phyloP scores from a whole-genome alignment of 2,888 invertebrate genomes.

The Notodromas monacha region DNA sequence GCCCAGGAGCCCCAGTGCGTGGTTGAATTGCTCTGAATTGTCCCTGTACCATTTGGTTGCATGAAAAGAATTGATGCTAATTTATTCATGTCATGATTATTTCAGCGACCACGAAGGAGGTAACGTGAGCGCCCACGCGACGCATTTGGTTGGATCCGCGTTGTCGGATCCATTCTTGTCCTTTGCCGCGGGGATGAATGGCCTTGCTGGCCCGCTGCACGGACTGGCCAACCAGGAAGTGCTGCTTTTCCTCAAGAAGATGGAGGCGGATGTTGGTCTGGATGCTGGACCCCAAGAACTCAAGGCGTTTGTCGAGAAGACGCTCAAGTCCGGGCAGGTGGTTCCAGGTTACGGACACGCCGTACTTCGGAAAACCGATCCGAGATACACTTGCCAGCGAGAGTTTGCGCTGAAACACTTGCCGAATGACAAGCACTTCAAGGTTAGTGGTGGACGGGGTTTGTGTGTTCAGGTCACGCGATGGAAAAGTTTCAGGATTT shows the following conservation, averaged over 20 bases:
- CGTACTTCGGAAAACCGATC: conserved; percentile 72
- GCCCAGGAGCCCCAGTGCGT: no score
- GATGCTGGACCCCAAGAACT: conserved; percentile 59
- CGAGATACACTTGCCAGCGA: conserved; percentile 65
- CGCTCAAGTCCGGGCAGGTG: conserved; percentile 76
- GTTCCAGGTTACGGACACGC: conserved; percentile 90
- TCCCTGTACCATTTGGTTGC: no score
- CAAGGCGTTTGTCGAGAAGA: conserved; percentile 90
- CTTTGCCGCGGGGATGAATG: conserved; percentile 69
- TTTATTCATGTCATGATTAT: conserved; percentile 10
- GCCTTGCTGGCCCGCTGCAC: conserved; percentile 75
- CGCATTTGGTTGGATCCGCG: conserved; percentile 71
- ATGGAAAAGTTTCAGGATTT: no score
- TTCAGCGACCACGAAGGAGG: conserved; percentile 76
- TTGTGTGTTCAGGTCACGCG: no score
- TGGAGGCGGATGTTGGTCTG: conserved; percentile 51
- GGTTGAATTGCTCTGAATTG: no score
- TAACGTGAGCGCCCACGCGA: conserved; percentile 78
- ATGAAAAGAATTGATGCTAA: no score
- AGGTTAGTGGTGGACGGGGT: no score
- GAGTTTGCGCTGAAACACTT: conserved; percentile 76
- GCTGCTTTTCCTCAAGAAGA: conserved; percentile 65
- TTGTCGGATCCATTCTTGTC: conserved; percentile 73
- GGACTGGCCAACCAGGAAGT: conserved; percentile 83
- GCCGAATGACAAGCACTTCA: conserved; percentile 64